These are phyloP conservation scores for Bryconaethiops microstoma DNA, from an alignment of 2,797 vertebrate genomes.

Conservation along the genomic window DNA sequence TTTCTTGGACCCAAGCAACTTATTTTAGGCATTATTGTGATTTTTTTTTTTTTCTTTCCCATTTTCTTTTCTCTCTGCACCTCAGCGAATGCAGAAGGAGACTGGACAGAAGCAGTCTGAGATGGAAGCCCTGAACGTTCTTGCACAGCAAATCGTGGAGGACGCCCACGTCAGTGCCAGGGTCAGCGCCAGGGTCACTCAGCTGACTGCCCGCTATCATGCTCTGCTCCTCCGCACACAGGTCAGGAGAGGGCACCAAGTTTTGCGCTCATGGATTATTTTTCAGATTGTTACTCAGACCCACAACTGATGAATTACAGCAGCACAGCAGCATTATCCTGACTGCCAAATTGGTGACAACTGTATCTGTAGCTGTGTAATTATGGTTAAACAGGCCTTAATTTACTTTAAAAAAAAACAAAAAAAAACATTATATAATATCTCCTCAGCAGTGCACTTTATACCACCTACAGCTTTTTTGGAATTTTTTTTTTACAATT, in stretches of 20 bases:
- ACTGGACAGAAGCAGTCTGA: constrained; percentile 84
- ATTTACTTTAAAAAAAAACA: background rate
- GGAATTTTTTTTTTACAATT: background rate
- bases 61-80: background rate
- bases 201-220: constrained; percentile 90
- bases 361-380: background rate
- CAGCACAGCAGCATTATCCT: background rate
- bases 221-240: constrained; percentile 86
- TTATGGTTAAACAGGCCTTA: background rate
- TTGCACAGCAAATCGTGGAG: constrained; percentile 92
- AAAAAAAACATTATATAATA: background rate
- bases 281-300: background rate
- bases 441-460: background rate
- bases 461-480: background rate
- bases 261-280: background rate
- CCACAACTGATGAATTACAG: background rate
- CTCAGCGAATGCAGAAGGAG: constrained; percentile 87
- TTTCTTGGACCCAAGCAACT: too few relatives aligned
- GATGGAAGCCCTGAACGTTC: constrained; percentile 86
- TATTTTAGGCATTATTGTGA: too few relatives aligned
- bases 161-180: constrained; percentile 85
- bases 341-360: background rate
- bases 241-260: constrained; percentile 55
- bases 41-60: too few relatives aligned
- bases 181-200: constrained; percentile 85